Base-by-base conservation (phyloP, 2,888 invertebrate genomes). In the Cordilura impudica region DNA sequence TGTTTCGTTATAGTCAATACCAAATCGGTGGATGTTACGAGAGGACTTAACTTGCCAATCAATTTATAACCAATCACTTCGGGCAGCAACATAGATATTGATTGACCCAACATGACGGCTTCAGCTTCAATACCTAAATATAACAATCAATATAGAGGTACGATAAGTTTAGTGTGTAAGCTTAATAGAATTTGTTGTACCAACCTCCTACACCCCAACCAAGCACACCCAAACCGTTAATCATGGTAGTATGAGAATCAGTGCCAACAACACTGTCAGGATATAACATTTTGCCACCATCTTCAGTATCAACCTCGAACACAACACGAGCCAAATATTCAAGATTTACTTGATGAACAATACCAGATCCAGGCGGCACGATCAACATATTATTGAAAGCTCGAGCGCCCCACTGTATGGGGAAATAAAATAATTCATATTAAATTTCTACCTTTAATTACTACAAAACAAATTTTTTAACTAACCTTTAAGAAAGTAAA, bases 241-340 rank as follows among this genome's bases (percentile, higher is more conserved):
- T 98, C 98, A 99, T 99, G 12, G 99, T 99, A 1, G 99, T 99
- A 87, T 99, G 99, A 0, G 98, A 98, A 92, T 99, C 99, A 0
- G 99, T 99, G 7, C 99, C 99, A 45, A 99, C 98, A 81, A 97
- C 94, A 8, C 95, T 96, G 89, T 98, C 98, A 0, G 97, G 97
- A 86, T 96, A 94, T 1, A 98, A 90, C 0, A 94, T 84, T 58
- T 91, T 89, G 35, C 83, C 84, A 18, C 85, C 87, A 39, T 87
- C 85, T 47, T 79, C 81, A 12, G 51, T 18, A 86, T 92, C 91
- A 0, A 91, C 91, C 8, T 93, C 92, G 88, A 98, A 98, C 35
- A 98, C 98, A 12, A 98, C 97, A 72, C 96, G 91, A 0, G 96
- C 96, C 58, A 99, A 89, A 88, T 98, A 98, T 89, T 98, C 98